Evolutionary conservation across 1,140 invertebrate species (phyloP).

Genomic region (Dendroctonus valens): DNA sequence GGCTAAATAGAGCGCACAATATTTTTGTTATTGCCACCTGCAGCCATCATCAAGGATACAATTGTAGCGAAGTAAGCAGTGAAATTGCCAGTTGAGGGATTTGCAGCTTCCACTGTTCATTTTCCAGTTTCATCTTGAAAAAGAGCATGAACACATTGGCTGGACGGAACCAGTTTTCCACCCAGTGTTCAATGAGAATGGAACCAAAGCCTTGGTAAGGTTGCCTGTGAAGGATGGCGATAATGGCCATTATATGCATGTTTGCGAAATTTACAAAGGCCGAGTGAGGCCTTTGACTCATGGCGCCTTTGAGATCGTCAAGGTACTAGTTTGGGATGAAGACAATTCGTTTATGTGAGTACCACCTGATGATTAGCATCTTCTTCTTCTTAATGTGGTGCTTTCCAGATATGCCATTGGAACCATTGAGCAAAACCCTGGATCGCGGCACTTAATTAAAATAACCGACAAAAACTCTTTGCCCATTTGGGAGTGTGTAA

Average conservation of each 20-base stretch:
- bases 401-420: constrained; percentile 63
- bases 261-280: constrained; percentile 50
- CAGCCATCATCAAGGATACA: constrained; percentile 55
- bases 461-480: constrained; percentile 51
- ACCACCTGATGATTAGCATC: background rate
- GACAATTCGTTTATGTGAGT: constrained; percentile 62
- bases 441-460: constrained; percentile 72
- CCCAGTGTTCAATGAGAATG: constrained; percentile 50
- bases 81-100: background rate
- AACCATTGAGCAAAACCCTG: constrained; percentile 65
- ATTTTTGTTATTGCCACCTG: constrained; percentile 66
- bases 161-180: constrained; percentile 53
- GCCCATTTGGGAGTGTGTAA: constrained; percentile 57
- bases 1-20: constrained; percentile 70
- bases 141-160: constrained; percentile 54
- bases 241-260: constrained; percentile 53
- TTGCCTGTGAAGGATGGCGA: constrained; percentile 62
- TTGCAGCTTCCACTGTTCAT: background rate
- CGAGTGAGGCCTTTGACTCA: constrained; percentile 58
- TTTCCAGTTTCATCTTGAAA: constrained; percentile 46
- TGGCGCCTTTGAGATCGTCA: constrained; percentile 66
- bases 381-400: constrained; percentile 4
- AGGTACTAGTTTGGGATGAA: constrained; percentile 67
- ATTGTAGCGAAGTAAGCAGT: constrained; percentile 62
- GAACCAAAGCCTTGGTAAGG: constrained; percentile 55